A percentile compares a stretch with the other conserved stretches of the same genome.
phyloP scores from a whole-genome alignment of 2,888 invertebrate species.

The Tetropium fuscum region DNA sequence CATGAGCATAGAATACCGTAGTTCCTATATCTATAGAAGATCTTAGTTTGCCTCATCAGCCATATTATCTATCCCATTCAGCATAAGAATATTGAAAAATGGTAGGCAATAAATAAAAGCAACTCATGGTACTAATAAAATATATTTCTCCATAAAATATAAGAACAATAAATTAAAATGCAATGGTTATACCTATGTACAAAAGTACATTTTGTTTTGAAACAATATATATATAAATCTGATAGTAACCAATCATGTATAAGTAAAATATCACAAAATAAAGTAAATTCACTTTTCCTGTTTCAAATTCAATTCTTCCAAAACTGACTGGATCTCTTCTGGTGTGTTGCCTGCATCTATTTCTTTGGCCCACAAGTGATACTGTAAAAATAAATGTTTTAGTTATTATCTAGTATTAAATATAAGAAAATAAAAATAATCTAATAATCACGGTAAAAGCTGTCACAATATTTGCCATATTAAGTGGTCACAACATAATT shows the following conservation, averaged over 20 bases:
- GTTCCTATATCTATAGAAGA: too few species aligned
- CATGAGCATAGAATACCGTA: too few species aligned
- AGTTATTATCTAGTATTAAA: too few species aligned
- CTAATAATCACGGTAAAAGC: too few species aligned
- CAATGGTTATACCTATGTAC: constrained; percentile 4
- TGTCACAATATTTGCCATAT: too few species aligned
- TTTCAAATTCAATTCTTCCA: constrained; percentile 81
- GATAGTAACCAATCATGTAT: constrained; percentile 17
- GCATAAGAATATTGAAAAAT: too few species aligned
- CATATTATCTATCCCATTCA: too few species aligned
- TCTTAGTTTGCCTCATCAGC: too few species aligned
- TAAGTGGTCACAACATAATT: too few species aligned
- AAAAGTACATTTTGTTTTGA: constrained; percentile 16
- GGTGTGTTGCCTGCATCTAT: constrained; percentile 85
- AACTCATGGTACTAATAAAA: constrained; percentile 19
- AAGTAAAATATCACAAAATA: constrained; percentile 34
- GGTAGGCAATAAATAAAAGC: constrained; percentile 8
- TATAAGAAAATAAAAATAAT: too few species aligned
- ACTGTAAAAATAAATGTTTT: constrained; percentile 72
- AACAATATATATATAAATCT: constrained; percentile 18
- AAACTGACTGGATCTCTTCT: constrained; percentile 80
- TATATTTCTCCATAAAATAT: constrained; percentile 35
- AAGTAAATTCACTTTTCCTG: constrained; percentile 67
- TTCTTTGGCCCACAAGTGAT: constrained; percentile 83
- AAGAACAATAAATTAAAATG: constrained; percentile 33